Percentiles rank a stretch among this genome's conserved stretches.
These are phyloP conservation scores for Catamblyrhynchus diadema DNA, from an alignment of 2,797 vertebrate species.

Conservation along the genomic window DNA sequence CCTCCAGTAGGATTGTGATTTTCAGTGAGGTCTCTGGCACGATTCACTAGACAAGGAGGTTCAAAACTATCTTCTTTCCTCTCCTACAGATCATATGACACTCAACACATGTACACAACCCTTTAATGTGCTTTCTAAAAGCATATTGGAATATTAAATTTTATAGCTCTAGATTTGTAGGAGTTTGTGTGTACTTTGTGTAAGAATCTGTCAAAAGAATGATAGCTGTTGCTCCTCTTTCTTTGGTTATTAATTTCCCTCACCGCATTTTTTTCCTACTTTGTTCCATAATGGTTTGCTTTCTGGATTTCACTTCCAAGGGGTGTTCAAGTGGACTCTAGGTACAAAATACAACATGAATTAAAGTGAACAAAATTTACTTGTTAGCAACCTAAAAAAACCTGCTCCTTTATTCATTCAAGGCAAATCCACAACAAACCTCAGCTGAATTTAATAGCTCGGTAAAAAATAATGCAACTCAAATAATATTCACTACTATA, in stretches of 20 bases:
- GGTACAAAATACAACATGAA: not conserved
- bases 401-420: not conserved
- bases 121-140: not conserved
- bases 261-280: not conserved
- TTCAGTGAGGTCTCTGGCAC: not conserved
- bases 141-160: not conserved
- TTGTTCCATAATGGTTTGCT: not conserved
- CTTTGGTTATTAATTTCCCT: not conserved
- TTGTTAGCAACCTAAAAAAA: not conserved
- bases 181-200: not conserved
- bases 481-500: not conserved
- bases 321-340: not conserved
- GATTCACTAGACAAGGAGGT: not conserved
- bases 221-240: not conserved
- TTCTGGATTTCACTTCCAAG: not conserved
- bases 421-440: not conserved
- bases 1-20: not conserved
- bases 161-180: not conserved
- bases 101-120: not conserved
- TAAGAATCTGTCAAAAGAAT: not conserved
- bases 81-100: not conserved
- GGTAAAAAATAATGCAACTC: not conserved
- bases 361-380: not conserved
- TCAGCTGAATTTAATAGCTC: not conserved
- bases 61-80: not conserved